Conservation (phyloP, 2,888 invertebrate species). For the Pyrrhosoma nymphula region DNA sequence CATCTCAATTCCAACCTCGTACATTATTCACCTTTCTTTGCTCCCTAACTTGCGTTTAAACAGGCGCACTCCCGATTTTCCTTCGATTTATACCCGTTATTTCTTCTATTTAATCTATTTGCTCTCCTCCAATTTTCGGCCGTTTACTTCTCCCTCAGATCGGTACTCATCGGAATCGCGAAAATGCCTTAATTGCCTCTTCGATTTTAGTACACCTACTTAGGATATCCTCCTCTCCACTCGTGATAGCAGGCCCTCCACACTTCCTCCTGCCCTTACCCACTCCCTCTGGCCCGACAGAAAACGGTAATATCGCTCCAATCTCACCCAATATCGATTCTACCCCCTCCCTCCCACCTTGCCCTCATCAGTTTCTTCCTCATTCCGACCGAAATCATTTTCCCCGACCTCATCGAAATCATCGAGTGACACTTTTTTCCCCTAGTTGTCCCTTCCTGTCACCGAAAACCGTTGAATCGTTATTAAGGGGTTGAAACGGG, state of each 20-base stretch:
- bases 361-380: not conserved
- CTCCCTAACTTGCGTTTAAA: not conserved
- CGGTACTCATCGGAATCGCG: not conserved
- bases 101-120: not conserved
- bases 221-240: not conserved
- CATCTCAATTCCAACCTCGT: not conserved
- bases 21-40: not conserved
- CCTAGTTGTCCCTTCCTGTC: not conserved
- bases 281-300: not conserved
- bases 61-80: not conserved
- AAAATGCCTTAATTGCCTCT: conserved; percentile 21
- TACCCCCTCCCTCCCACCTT: not conserved
- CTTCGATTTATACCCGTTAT: not conserved
- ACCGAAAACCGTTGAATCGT: not conserved
- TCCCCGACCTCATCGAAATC: not conserved
- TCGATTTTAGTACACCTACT: not conserved
- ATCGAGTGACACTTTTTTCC: not conserved
- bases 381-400: conserved; percentile 12
- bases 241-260: not conserved
- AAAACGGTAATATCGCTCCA: conserved; percentile 16
- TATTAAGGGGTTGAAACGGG: not conserved
- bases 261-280: not conserved
- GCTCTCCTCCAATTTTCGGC: not conserved
- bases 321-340: not conserved
- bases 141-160: not conserved